Conservation (phyloP, 2,113 vertebrate genomes). For the Hippocampus mohnikei region DNA sequence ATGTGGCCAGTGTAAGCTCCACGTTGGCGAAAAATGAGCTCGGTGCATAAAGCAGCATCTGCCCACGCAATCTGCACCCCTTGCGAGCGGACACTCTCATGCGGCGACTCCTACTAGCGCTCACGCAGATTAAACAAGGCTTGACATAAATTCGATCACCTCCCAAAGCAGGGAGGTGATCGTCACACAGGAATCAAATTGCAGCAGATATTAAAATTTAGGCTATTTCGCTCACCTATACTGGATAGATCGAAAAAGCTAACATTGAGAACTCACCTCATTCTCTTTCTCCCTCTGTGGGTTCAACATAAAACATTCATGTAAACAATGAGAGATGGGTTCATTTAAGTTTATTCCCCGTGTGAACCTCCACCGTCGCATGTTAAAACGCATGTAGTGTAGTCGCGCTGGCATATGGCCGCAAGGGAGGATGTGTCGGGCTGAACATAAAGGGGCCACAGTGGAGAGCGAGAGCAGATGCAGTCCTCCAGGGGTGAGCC, state of each 20-base stretch:
- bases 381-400: conserved; percentile 31
- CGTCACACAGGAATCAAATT: conserved; percentile 40
- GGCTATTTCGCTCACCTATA: conserved; percentile 7
- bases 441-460: conserved; percentile 45
- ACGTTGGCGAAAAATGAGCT: conserved; percentile 56
- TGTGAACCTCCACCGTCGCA: conserved; percentile 10
- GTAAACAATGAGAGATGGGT: conserved; percentile 28
- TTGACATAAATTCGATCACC: conserved; percentile 60
- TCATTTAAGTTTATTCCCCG: conserved; percentile 44
- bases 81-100: conserved; percentile 28
- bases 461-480: conserved; percentile 60
- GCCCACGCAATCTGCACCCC: conserved; percentile 57
- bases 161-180: conserved; percentile 42
- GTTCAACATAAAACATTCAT: conserved; percentile 18
- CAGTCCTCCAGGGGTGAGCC: conserved; percentile 63
- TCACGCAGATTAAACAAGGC: conserved; percentile 48
- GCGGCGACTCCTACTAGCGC: conserved; percentile 24
- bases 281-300: background rate
- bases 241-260: conserved; percentile 3
- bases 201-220: conserved; percentile 27
- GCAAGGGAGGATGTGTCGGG: conserved; percentile 49
- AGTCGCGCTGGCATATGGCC: conserved; percentile 40
- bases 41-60: conserved; percentile 64
- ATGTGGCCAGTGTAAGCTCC: conserved; percentile 50
- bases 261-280: background rate